phyloP scores from a whole-genome alignment of 2,113 vertebrate genomes.

The Pica pica region DNA sequence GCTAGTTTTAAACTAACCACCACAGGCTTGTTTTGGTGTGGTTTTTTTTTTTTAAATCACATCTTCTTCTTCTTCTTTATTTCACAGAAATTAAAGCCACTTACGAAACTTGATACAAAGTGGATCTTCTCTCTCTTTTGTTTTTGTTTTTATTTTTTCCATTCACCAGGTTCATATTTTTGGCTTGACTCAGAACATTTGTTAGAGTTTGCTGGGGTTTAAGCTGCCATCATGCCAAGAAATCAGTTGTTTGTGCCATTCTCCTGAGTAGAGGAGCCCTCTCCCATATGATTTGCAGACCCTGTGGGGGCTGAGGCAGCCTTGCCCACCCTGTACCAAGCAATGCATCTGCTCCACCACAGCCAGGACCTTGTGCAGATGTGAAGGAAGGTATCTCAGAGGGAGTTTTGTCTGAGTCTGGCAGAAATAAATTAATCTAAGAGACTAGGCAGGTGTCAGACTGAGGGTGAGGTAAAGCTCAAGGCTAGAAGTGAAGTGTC shows the following conservation, averaged over 20 bases:
- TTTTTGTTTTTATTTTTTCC: neutral
- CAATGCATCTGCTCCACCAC: neutral
- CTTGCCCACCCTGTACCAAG: neutral
- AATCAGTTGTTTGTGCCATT: neutral
- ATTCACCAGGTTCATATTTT: neutral
- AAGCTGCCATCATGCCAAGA: neutral
- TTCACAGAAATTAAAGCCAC: neutral
- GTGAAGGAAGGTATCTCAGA: neutral
- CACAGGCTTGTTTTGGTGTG: neutral
- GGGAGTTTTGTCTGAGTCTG: neutral
- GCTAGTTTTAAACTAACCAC: neutral
- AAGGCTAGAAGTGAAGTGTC: neutral
- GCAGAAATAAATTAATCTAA: conserved; percentile 43
- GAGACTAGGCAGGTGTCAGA: conserved; percentile 14
- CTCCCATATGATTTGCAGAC: neutral
- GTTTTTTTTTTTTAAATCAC: neutral
- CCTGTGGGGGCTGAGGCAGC: neutral
- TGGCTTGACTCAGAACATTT: neutral
- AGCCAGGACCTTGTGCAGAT: neutral
- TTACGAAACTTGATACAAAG: neutral
- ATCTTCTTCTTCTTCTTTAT: neutral
- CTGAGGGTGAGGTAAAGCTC: neutral
- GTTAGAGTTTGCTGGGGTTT: neutral
- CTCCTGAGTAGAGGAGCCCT: neutral
- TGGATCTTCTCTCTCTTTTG: neutral